A percentile compares a stretch with the other conserved stretches of the same genome.
Conservation (phyloP, 2,797 vertebrate species). For the Cryptoprocta ferox region DNA sequence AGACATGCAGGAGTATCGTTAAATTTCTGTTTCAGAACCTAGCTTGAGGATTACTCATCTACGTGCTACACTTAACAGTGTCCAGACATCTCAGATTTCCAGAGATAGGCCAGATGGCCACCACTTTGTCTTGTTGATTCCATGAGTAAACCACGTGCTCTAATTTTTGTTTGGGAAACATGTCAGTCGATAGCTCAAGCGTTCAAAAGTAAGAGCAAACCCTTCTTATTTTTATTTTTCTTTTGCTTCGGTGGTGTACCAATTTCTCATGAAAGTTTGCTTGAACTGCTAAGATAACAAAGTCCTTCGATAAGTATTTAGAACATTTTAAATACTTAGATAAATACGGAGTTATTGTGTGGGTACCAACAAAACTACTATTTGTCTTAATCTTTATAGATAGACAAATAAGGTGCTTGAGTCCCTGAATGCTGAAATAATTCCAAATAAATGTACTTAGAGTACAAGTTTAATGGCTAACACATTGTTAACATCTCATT, state of each 20-base stretch:
- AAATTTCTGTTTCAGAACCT: conserved; percentile 45
- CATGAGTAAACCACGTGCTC: background rate
- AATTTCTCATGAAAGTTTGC: background rate
- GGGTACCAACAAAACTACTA: background rate
- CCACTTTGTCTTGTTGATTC: background rate
- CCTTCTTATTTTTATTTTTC: conserved; percentile 39
- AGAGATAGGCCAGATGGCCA: background rate
- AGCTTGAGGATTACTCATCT: conserved; percentile 41
- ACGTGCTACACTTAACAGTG: background rate
- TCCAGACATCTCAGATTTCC: background rate
- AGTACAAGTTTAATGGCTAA: conserved; percentile 8
- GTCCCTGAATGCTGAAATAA: background rate
- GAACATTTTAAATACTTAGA: background rate
- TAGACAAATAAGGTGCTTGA: background rate
- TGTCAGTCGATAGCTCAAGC: background rate
- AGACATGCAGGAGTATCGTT: conserved; percentile 35
- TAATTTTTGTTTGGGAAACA: conserved; percentile 55
- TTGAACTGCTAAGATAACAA: background rate
- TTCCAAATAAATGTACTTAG: background rate
- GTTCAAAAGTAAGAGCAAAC: background rate
- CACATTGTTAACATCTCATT: background rate
- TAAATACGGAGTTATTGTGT: background rate
- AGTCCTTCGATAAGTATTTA: background rate
- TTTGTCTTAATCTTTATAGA: background rate
- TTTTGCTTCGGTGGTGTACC: background rate